phyloP scores from a whole-genome alignment of 2,797 vertebrate species.

The Meriones psammophilus region DNA sequence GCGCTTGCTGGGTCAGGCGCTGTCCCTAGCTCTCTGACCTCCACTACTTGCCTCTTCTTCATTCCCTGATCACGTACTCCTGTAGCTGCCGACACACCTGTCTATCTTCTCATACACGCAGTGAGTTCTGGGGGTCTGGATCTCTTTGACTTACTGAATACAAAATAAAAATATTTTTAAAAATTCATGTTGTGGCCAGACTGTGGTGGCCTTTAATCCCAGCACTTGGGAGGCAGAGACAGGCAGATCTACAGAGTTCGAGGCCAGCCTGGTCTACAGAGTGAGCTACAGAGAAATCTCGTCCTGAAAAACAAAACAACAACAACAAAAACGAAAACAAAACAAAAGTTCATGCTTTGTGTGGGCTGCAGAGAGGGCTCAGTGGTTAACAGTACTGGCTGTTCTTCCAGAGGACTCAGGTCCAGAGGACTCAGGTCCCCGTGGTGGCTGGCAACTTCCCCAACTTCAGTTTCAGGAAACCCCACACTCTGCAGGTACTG shows the following conservation, averaged over 20 bases:
- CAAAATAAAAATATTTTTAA: background rate
- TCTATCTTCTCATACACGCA: background rate
- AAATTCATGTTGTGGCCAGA: background rate
- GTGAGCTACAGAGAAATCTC: too few species aligned
- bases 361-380: background rate
- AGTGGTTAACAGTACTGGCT: background rate
- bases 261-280: too few species aligned
- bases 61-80: background rate
- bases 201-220: too few species aligned
- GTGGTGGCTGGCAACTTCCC: background rate
- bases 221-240: too few species aligned
- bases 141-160: background rate
- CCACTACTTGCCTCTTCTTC: background rate
- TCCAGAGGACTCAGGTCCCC: background rate
- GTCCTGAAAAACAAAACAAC: too few species aligned
- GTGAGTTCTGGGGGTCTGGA: background rate
- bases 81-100: background rate
- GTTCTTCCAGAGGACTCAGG: background rate
- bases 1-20: background rate
- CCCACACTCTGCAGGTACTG: background rate
- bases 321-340: too few species aligned
- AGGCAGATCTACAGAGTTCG: too few species aligned
- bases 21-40: background rate
- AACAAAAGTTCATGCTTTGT: too few species aligned
- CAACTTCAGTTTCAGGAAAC: background rate